Conservation (phyloP, 2,113 vertebrate genomes). For the Eulemur rufifrons region DNA sequence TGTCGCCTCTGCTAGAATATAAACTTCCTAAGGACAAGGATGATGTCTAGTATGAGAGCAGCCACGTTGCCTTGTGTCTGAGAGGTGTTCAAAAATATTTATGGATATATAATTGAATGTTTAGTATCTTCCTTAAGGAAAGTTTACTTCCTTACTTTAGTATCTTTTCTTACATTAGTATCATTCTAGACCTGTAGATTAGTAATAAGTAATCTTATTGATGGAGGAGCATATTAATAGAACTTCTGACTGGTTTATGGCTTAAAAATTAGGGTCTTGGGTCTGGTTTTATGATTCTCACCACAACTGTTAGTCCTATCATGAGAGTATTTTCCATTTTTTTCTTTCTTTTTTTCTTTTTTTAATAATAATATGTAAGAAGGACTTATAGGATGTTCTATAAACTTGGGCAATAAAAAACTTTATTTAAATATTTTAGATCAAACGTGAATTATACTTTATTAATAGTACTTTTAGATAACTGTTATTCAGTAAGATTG, state of each 20-base stretch:
- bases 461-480: constrained; percentile 31
- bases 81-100: background rate
- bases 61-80: background rate
- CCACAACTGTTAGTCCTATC: background rate
- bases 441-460: background rate
- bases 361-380: constrained; percentile 12
- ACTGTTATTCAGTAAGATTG: background rate
- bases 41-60: background rate
- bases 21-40: background rate
- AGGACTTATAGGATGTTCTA: background rate
- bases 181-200: background rate
- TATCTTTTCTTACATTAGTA: background rate
- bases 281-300: constrained; percentile 2
- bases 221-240: background rate
- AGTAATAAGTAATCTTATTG: background rate
- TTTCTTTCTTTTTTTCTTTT: background rate
- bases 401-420: background rate
- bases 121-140: background rate
- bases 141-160: background rate
- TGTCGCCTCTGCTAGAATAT: background rate
- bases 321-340: background rate
- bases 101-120: background rate
- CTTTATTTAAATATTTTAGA: background rate
- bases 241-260: background rate
- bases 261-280: background rate